These are phyloP conservation scores for Gephyroberyx darwinii DNA, from an alignment of 2,797 vertebrate genomes.

Conservation along the genomic window DNA sequence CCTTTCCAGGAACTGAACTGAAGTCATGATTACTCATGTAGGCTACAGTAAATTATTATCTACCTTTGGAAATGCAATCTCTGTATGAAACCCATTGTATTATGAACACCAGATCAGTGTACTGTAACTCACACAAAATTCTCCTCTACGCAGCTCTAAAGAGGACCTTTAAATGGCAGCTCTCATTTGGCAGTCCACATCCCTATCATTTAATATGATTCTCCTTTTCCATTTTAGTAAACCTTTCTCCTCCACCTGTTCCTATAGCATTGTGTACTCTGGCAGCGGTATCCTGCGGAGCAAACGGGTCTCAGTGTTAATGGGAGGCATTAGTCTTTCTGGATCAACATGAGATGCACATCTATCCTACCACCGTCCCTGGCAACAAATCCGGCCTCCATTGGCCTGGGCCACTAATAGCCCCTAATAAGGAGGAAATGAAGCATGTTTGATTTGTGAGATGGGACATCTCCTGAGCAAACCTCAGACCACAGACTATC, in stretches of 20 bases:
- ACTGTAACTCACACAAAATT: not conserved
- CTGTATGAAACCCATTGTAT: too few species aligned
- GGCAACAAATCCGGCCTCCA: conserved; percentile 37
- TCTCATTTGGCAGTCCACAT: not conserved
- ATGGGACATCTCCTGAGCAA: conserved; percentile 27
- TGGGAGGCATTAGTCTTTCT: conserved; percentile 65
- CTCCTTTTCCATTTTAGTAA: conserved; percentile 41
- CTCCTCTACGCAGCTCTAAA: not conserved
- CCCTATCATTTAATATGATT: conserved; percentile 4
- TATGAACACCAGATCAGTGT: too few species aligned
- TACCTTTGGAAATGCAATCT: too few species aligned
- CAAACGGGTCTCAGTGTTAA: conserved; percentile 66
- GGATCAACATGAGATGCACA: conserved; percentile 61
- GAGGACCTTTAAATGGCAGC: not conserved
- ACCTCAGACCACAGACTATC: conserved; percentile 5
- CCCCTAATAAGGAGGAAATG: conserved; percentile 55
- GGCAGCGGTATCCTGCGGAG: conserved; percentile 29
- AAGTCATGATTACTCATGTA: not conserved
- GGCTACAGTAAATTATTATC: too few species aligned
- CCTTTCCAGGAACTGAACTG: conserved; percentile 6
- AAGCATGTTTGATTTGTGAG: conserved; percentile 47
- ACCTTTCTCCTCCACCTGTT: conserved; percentile 36
- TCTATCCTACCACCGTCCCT: conserved; percentile 40
- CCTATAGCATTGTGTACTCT: conserved; percentile 50
- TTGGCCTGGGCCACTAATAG: conserved; percentile 24